These are phyloP conservation scores for Sarcophaga peregrina DNA, from an alignment of 1,140 invertebrate species.

Conservation along the genomic window DNA sequence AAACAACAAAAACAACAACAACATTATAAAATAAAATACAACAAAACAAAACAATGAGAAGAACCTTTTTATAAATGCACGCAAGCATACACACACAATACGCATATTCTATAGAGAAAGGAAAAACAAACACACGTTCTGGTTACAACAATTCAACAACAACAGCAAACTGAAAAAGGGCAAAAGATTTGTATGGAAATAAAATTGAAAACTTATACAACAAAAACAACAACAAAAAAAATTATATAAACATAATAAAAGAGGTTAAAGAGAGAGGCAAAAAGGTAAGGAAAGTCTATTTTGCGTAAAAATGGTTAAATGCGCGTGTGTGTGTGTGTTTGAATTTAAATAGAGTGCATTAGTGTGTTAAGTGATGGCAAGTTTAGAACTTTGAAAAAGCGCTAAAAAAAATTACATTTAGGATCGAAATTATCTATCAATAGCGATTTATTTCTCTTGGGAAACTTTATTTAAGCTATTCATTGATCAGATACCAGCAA, in stretches of 20 bases:
- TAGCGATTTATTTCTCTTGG: too few relatives aligned
- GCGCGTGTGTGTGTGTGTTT: not conserved
- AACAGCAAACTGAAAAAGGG: constrained; percentile 3
- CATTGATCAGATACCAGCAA: too few relatives aligned
- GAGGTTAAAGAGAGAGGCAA: not conserved
- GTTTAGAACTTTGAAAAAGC: too few relatives aligned
- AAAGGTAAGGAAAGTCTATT: not conserved
- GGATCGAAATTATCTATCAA: too few relatives aligned
- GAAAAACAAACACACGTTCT: not conserved
- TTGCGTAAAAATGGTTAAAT: not conserved
- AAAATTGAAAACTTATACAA: not conserved
- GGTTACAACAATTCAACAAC: not conserved
- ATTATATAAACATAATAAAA: too few relatives aligned
- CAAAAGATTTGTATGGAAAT: not conserved
- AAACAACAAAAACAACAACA: constrained; percentile 2
- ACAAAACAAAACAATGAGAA: not conserved
- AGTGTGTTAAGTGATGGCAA: too few relatives aligned
- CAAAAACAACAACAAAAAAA: too few relatives aligned
- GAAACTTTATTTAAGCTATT: too few relatives aligned
- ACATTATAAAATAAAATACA: not conserved
- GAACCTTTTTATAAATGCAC: not conserved
- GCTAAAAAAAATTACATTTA: too few relatives aligned
- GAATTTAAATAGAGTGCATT: too few relatives aligned
- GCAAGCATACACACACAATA: not conserved
- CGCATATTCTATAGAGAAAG: not conserved